Evolutionary conservation across 2,888 invertebrate genomes (phyloP), one percentile per base, ranked within the genome.

Genomic region (Plagodis pulveraria): DNA sequence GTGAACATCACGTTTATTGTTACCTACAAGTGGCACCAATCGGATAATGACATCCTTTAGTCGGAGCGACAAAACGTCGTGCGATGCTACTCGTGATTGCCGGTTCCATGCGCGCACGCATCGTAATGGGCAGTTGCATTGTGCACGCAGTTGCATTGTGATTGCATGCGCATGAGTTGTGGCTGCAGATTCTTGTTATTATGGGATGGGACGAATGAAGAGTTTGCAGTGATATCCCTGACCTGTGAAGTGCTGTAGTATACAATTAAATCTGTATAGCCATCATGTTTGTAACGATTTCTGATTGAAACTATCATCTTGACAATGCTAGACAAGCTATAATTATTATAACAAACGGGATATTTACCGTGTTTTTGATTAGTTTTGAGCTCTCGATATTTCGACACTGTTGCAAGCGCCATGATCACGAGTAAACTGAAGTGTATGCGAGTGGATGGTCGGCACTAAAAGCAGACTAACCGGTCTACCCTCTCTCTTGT

Each of bases 21-120:
- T 9, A n/a, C n/a, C n/a, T n/a, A n/a, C 38, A 43, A 51, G 36
- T n/a, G 22, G n/a, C 44, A 6, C 22, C 33, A 6, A n/a, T 50
- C 46, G 50, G 46, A 6, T 65, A 45, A 56, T 44, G 12, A 61
- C 63, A 54, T 63, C 61, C 61, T 61, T 55, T 59, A 32, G 44
- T 12, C 22, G 12, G 5, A 38, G 46, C 33, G 33, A 44, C 52
- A 36, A 10, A 40, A 40, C 56, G 56, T 54, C 48, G 22, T 41
- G 46, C 10, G 38, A 40, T 40, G 38, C n/a, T n/a, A n/a, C 38
- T 35, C 58, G 58, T 58, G 58, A 49, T 60, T 44, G 45, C 32
- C 7, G 53, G 41, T 33, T 52, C 45, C 60, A 49, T 38, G 54
- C 58, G 50, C 55, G 53, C 55, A 60, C 44, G 58, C 58, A 58